phyloP scores from a whole-genome alignment of 2,888 invertebrate species.

The Drymonia ruficornis region DNA sequence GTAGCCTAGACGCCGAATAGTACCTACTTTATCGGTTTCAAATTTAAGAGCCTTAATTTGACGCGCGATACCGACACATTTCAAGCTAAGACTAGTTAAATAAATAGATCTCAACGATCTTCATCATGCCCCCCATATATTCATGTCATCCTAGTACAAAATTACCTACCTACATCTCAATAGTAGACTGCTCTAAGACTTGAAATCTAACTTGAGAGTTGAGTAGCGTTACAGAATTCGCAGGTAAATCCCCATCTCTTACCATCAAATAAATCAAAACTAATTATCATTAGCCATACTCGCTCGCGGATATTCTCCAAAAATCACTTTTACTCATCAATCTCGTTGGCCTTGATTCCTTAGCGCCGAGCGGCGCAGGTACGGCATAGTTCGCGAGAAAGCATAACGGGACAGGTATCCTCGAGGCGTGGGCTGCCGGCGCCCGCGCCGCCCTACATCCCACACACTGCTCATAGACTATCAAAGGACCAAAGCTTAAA shows the following conservation, averaged over 20 bases:
- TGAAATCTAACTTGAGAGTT: too few species aligned
- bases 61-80: too few species aligned
- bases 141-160: too few species aligned
- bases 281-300: background rate
- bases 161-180: too few species aligned
- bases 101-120: too few species aligned
- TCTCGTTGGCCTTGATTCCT: conserved; percentile 36
- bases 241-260: background rate
- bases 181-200: too few species aligned
- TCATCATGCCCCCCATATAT: too few species aligned
- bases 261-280: background rate
- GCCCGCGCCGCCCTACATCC: conserved; percentile 9
- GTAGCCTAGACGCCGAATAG: too few species aligned
- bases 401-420: conserved; percentile 34
- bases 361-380: background rate
- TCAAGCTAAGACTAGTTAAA: too few species aligned
- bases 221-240: too few species aligned
- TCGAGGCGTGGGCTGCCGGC: conserved; percentile 15
- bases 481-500: background rate
- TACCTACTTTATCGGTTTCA: too few species aligned
- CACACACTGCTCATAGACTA: background rate
- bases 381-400: conserved; percentile 26
- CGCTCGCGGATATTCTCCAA: background rate
- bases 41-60: too few species aligned
- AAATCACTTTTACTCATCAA: conserved; percentile 28